A percentile compares a stretch with the other conserved stretches of the same genome.
Evolutionary conservation across 2,888 invertebrate species (phyloP).

Genomic region (Rugalucina vietnamica): DNA sequence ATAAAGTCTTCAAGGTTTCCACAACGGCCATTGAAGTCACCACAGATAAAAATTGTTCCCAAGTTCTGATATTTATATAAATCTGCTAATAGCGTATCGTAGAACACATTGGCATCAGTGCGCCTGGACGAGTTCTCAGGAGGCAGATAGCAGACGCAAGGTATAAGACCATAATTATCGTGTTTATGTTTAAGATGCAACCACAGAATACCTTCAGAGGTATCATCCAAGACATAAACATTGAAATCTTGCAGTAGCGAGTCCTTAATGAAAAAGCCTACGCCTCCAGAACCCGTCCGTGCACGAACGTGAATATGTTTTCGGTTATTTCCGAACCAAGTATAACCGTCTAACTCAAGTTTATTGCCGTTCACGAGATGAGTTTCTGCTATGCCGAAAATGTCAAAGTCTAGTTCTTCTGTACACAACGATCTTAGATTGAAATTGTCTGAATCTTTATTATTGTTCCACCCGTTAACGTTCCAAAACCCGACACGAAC

Average conservation of each 20-base stretch:
- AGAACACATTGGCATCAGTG: neutral
- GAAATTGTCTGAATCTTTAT: neutral
- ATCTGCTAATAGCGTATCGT: neutral
- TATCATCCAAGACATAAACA: neutral
- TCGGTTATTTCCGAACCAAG: constrained; percentile 2
- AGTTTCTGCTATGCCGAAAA: neutral
- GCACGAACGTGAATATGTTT: neutral
- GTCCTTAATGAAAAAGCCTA: neutral
- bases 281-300: neutral
- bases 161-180: neutral
- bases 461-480: neutral
- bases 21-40: constrained; percentile 30
- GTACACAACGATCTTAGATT: neutral
- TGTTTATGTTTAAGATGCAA: neutral
- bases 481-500: constrained; percentile 1
- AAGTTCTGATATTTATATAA: neutral
- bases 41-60: neutral
- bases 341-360: neutral
- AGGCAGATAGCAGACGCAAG: neutral
- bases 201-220: neutral
- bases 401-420: neutral
- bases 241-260: neutral
- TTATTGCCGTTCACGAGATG: neutral
- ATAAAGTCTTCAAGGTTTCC: constrained; percentile 18
- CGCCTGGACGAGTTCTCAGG: neutral